These are phyloP conservation scores for Bombyx mandarina DNA, from an alignment of 1,140 invertebrate species.

Conservation along the genomic window DNA sequence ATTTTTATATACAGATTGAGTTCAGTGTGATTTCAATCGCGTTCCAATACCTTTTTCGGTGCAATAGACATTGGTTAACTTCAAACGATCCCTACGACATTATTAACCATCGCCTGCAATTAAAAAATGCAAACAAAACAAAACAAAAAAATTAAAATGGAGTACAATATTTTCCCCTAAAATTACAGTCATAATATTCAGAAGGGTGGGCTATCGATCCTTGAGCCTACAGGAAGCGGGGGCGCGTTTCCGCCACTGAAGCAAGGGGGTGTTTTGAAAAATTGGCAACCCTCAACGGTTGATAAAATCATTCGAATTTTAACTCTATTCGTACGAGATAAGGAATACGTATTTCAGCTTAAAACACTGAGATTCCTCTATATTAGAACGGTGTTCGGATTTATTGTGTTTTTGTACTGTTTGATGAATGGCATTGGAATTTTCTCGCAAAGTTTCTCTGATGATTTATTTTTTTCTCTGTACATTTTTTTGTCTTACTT, in stretches of 20 bases:
- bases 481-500: neutral
- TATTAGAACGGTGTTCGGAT: conserved; percentile 24
- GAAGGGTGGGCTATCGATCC: conserved; percentile 57
- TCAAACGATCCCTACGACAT: too few species aligned
- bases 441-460: neutral
- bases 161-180: conserved; percentile 13
- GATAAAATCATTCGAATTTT: conserved; percentile 26
- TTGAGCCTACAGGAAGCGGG: conserved; percentile 53
- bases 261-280: conserved; percentile 61
- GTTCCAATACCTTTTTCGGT: too few species aligned
- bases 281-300: conserved; percentile 55
- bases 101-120: too few species aligned
- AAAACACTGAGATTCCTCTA: conserved; percentile 24
- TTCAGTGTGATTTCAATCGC: too few species aligned
- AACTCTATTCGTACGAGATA: conserved; percentile 25
- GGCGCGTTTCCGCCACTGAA: conserved; percentile 38
- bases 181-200: conserved; percentile 38
- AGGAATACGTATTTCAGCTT: conserved; percentile 11
- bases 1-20: too few species aligned
- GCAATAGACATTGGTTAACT: too few species aligned
- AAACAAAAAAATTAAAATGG: conserved; percentile 3
- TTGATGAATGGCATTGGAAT: conserved; percentile 1
- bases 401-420: conserved; percentile 20
- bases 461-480: conserved; percentile 8
- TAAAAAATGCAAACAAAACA: too few species aligned